These are phyloP conservation scores for Thunnus maccoyii DNA, from an alignment of 2,113 vertebrate genomes.

Conservation along the genomic window DNA sequence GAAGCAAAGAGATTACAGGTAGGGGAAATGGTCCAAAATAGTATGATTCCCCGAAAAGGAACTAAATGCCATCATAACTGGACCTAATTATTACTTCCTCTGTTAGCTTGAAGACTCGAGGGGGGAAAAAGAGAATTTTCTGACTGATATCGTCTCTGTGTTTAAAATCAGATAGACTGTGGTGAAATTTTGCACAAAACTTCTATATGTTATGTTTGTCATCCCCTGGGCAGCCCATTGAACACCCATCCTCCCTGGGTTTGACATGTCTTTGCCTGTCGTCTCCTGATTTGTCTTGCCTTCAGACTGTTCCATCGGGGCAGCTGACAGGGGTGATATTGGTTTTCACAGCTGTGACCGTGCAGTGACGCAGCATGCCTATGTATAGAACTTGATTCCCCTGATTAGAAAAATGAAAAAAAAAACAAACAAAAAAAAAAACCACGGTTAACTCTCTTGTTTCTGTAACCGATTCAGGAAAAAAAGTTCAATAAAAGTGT, in stretches of 20 bases:
- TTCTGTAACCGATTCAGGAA: slow-evolving; percentile 84
- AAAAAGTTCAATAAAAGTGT: slow-evolving; percentile 85
- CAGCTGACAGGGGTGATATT: slow-evolving; percentile 73
- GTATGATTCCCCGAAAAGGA: slow-evolving; percentile 49
- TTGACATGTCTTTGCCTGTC: slow-evolving; percentile 74
- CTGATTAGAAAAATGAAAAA: slow-evolving; percentile 65
- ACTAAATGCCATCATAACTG: slow-evolving; percentile 55
- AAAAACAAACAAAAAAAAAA: slow-evolving; percentile 10
- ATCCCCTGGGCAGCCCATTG: slow-evolving; percentile 64
- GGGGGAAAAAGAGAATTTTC: slow-evolving; percentile 51
- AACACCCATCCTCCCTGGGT: slow-evolving; percentile 66
- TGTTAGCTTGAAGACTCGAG: slow-evolving; percentile 55
- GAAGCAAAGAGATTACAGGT: slow-evolving; percentile 51
- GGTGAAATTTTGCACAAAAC: slow-evolving; percentile 81
- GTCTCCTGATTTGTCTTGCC: slow-evolving; percentile 77
- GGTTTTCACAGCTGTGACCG: slow-evolving; percentile 84
- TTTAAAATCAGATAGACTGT: slow-evolving; percentile 78
- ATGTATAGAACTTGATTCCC: slow-evolving; percentile 81
- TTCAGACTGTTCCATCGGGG: slow-evolving; percentile 73
- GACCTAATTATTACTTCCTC: slow-evolving; percentile 69
- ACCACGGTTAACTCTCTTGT: slow-evolving; percentile 72
- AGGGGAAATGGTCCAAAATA: slow-evolving; percentile 60
- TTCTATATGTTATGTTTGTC: slow-evolving; percentile 74
- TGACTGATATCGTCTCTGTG: slow-evolving; percentile 75
- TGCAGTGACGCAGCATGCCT: slow-evolving; percentile 85